These are phyloP conservation scores for Mionectes macconnelli DNA, from an alignment of 2,113 vertebrate species.

Conservation along the genomic window DNA sequence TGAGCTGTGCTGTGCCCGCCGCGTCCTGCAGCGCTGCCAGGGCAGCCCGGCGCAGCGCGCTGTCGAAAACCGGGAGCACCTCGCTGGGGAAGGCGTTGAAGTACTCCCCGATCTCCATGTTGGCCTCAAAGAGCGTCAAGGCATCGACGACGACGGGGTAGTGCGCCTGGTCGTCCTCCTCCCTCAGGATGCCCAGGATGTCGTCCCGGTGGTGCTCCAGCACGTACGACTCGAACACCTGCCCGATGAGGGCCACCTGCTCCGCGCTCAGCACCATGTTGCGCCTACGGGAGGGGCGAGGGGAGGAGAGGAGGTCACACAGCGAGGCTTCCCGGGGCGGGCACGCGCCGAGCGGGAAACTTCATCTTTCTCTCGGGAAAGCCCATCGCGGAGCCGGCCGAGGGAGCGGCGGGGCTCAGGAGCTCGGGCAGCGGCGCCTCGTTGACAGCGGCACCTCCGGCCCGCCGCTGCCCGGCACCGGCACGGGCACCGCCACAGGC, in stretches of 20 bases:
- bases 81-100: conserved; percentile 86
- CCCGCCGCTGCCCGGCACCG: background rate
- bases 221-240: conserved; percentile 87
- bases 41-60: conserved; percentile 78
- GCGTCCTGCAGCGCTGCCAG: conserved; percentile 49
- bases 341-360: background rate
- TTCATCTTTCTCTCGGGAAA: background rate
- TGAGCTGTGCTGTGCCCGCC: background rate
- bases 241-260: conserved; percentile 80
- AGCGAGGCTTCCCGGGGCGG: fast-evolving
- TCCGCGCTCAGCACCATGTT: conserved; percentile 77
- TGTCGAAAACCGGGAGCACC: conserved; percentile 86
- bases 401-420: fast-evolving
- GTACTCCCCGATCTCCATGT: conserved; percentile 94
- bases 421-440: too few relatives aligned
- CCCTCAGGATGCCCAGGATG: conserved; percentile 76
- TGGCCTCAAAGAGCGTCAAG: conserved; percentile 92
- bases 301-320: background rate
- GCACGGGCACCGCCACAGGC: background rate
- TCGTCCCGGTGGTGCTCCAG: conserved; percentile 84
- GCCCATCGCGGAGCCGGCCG: fast-evolving
- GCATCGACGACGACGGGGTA: conserved; percentile 87
- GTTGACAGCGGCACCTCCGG: background rate
- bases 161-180: conserved; percentile 75
- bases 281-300: background rate